These are phyloP conservation scores for Hirtodrosophila cameraria DNA, from an alignment of 2,888 invertebrate genomes.

Conservation along the genomic window DNA sequence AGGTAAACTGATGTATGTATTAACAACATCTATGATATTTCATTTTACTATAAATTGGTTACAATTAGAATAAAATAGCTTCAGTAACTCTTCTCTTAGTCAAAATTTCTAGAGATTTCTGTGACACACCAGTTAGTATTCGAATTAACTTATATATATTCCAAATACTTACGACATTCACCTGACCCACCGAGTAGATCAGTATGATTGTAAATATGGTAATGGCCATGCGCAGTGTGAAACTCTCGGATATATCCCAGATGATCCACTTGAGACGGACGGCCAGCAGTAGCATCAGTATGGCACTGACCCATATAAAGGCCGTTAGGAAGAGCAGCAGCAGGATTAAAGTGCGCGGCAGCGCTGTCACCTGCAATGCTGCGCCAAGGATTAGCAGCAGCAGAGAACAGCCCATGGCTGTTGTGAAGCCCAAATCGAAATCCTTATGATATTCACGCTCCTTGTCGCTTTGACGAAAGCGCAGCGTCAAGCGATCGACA, in stretches of 20 bases:
- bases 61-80: too few relatives aligned
- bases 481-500: constrained; percentile 92
- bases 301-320: constrained; percentile 95
- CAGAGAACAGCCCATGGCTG: constrained; percentile 91
- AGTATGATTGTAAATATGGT: constrained; percentile 94
- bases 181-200: constrained; percentile 95
- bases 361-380: constrained; percentile 89
- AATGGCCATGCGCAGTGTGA: constrained; percentile 92
- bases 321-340: constrained; percentile 93
- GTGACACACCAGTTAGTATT: too few relatives aligned
- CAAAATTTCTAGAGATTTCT: too few relatives aligned
- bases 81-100: too few relatives aligned
- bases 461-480: constrained; percentile 93
- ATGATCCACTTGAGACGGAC: constrained; percentile 92
- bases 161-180: constrained; percentile 92
- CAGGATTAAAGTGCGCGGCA: constrained; percentile 93
- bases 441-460: constrained; percentile 95
- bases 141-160: too few relatives aligned
- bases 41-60: too few relatives aligned
- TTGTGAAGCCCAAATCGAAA: constrained; percentile 93
- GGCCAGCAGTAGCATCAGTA: constrained; percentile 92
- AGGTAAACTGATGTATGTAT: too few relatives aligned
- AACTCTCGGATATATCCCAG: constrained; percentile 94
- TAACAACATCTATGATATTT: too few relatives aligned
- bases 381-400: constrained; percentile 90